Conservation (phyloP, 2,888 invertebrate genomes). For the Smittia sp. region DNA sequence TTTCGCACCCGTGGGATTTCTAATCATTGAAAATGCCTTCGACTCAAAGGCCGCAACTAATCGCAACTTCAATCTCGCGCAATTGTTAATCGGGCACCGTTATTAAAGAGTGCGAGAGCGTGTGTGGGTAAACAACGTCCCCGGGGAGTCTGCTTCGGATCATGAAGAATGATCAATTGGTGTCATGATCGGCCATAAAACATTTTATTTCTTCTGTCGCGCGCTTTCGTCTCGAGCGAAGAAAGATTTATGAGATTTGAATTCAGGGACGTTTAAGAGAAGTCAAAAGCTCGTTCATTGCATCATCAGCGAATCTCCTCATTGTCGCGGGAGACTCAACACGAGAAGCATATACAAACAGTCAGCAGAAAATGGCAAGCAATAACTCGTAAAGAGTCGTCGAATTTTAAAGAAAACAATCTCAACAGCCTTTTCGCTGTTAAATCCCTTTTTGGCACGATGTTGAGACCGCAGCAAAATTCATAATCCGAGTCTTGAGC, state of each 20-base stretch:
- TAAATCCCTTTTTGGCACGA: background rate
- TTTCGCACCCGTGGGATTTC: background rate
- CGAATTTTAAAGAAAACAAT: background rate
- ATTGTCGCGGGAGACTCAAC: background rate
- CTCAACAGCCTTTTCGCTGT: background rate
- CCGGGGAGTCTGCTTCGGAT: conserved; percentile 24
- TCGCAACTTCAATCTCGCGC: background rate
- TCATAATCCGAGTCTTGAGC: no score
- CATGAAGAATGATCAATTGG: conserved; percentile 38
- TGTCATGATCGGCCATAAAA: conserved; percentile 40
- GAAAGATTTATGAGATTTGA: conserved; percentile 38
- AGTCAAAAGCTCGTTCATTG: background rate
- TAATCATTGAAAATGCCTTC: background rate
- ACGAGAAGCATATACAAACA: background rate
- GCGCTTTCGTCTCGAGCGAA: background rate
- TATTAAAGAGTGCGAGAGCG: background rate
- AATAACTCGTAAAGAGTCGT: no score
- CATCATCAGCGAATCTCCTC: conserved; percentile 20
- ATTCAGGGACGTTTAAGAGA: conserved; percentile 33
- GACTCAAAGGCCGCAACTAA: no score
- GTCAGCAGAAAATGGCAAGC: background rate
- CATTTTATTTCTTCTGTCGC: conserved; percentile 13
- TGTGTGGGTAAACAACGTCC: conserved; percentile 21
- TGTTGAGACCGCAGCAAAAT: background rate
- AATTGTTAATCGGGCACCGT: conserved; percentile 5